These are phyloP conservation scores for Caenorhabditis sulstoni DNA, from an alignment of 2,888 invertebrate genomes.

Conservation along the genomic window DNA sequence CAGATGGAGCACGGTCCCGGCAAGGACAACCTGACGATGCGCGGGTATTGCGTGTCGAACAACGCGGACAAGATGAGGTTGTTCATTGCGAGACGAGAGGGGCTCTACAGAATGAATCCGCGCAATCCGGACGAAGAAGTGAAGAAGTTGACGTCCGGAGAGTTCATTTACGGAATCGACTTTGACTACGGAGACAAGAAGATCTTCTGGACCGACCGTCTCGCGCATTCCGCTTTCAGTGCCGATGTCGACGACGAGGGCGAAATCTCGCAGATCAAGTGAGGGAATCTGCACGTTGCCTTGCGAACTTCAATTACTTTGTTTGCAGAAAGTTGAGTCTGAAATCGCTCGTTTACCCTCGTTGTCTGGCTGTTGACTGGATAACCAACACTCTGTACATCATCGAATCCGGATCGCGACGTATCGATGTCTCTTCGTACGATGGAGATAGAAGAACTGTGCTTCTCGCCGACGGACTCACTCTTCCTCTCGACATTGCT, in stretches of 20 bases:
- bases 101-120: conserved; percentile 73
- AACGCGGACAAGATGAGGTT: conserved; percentile 79
- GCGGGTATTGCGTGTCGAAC: conserved; percentile 79
- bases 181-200: conserved; percentile 92
- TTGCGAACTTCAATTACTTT: no score
- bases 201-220: conserved; percentile 86
- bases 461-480: conserved; percentile 91
- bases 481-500: conserved; percentile 92
- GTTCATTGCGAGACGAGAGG: conserved; percentile 79
- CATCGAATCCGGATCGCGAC: conserved; percentile 86
- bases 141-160: conserved; percentile 77
- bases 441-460: conserved; percentile 91
- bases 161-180: conserved; percentile 87
- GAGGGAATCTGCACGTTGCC: neutral
- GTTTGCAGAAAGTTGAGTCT: conserved; percentile 74
- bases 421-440: conserved; percentile 94
- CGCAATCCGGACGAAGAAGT: conserved; percentile 69
- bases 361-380: conserved; percentile 92
- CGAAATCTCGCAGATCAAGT: conserved; percentile 77
- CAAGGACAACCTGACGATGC: conserved; percentile 73
- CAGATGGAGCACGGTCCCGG: conserved; percentile 69
- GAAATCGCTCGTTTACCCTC: conserved; percentile 79
- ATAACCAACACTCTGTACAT: conserved; percentile 93
- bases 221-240: conserved; percentile 77
- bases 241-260: conserved; percentile 78